A percentile compares a stretch with the other conserved stretches of the same genome.
phyloP scores from a whole-genome alignment of 2,797 vertebrate species.

The Diglossa cyanea region DNA sequence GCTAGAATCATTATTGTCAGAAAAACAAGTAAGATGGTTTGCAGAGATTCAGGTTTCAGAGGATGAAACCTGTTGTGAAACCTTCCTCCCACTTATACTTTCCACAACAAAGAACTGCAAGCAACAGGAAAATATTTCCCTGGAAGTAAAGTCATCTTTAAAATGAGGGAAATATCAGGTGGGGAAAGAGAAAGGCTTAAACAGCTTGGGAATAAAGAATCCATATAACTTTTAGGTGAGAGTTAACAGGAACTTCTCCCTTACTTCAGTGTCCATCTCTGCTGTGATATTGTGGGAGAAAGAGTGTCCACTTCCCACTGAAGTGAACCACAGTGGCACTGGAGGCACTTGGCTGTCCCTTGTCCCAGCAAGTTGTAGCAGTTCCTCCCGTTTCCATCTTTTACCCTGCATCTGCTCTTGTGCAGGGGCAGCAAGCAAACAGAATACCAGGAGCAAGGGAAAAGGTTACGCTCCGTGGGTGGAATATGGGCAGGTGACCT shows the following conservation, averaged over 20 bases:
- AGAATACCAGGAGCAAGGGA: background rate
- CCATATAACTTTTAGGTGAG: background rate
- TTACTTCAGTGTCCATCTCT: background rate
- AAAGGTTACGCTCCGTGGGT: background rate
- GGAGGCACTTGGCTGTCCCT: background rate
- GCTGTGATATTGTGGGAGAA: background rate
- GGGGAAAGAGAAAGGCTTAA: background rate
- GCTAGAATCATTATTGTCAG: background rate
- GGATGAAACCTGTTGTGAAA: background rate
- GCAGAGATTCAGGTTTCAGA: background rate
- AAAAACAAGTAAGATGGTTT: background rate
- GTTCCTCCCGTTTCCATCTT: background rate
- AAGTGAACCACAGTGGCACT: background rate
- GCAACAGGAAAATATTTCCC: background rate
- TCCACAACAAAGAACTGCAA: conserved; percentile 17
- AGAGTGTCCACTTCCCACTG: background rate
- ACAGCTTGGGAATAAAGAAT: background rate
- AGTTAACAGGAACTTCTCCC: background rate
- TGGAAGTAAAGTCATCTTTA: background rate
- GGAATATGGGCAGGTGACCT: accelerated
- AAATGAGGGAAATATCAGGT: background rate
- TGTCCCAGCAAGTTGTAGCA: background rate
- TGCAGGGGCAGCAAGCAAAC: background rate
- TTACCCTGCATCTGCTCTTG: background rate
- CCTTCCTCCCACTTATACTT: background rate